Conservation (phyloP, 2,797 vertebrate species). For the Furcifer pardalis region DNA sequence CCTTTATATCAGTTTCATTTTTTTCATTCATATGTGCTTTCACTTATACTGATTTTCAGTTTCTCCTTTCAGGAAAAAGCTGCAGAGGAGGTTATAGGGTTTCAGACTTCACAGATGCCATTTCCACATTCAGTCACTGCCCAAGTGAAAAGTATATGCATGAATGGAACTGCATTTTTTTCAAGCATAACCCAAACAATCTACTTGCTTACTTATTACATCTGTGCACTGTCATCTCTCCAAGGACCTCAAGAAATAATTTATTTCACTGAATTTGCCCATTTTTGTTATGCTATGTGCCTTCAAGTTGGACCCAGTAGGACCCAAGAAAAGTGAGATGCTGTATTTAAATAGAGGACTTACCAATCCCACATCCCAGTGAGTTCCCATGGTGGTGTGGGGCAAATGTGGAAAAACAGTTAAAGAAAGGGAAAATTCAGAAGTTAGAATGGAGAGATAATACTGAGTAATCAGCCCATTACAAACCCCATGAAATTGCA, state of each 20-base stretch:
- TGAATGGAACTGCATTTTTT: neutral
- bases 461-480: too few species aligned
- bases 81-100: neutral
- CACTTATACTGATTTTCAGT: neutral
- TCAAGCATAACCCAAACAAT: neutral
- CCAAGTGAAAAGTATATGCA: neutral
- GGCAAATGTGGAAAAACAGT: too few species aligned
- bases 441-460: too few species aligned
- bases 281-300: too few species aligned
- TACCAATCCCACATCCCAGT: too few species aligned
- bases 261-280: too few species aligned
- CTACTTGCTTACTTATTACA: neutral
- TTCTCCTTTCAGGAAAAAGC: neutral
- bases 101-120: neutral
- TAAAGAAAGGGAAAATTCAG: too few species aligned
- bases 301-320: too few species aligned
- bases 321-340: too few species aligned
- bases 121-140: neutral
- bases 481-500: too few species aligned
- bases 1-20: constrained; percentile 35
- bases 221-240: neutral
- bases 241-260: neutral
- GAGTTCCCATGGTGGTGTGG: too few species aligned
- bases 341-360: too few species aligned
- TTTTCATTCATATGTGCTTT: neutral